A percentile compares a stretch with the other conserved stretches of the same genome.
Conservation (phyloP, 1,140 invertebrate genomes). For the Aphaenogaster ashmeadi region DNA sequence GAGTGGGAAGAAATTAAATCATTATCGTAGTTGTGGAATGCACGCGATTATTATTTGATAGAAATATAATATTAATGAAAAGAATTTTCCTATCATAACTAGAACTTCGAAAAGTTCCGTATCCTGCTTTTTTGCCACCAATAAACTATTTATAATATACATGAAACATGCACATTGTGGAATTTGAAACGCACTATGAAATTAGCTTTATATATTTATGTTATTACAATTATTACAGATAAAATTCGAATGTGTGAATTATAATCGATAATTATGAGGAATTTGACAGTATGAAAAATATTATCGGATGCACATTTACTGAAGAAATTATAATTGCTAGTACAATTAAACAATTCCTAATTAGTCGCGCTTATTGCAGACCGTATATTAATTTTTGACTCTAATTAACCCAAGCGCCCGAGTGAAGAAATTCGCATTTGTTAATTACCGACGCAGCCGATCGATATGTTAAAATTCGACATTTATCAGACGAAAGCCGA, state of each 20-base stretch:
- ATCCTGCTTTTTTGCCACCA: not conserved
- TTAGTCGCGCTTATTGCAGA: not conserved
- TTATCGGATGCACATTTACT: not conserved
- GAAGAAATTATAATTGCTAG: not conserved
- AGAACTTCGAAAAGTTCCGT: constrained; percentile 34
- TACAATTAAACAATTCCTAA: constrained; percentile 4
- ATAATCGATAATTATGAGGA: not conserved
- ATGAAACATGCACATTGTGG: not conserved
- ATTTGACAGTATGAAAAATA: not conserved
- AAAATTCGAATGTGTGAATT: not conserved
- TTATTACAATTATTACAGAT: not conserved
- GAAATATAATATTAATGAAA: constrained; percentile 45
- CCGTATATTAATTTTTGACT: constrained; percentile 24
- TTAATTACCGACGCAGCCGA: constrained; percentile 71
- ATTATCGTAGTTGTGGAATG: constrained; percentile 78
- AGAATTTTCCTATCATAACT: constrained; percentile 68
- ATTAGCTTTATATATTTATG: not conserved
- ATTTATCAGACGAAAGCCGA: constrained; percentile 73
- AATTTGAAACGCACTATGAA: not conserved
- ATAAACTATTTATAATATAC: constrained; percentile 11
- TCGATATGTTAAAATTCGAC: constrained; percentile 75
- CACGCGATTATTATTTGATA: constrained; percentile 68
- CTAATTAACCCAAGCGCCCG: constrained; percentile 33
- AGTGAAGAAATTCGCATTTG: constrained; percentile 65
- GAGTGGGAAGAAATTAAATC: constrained; percentile 67